Conservation (phyloP, 1,140 invertebrate genomes). For the Nixonia krombeini region DNA sequence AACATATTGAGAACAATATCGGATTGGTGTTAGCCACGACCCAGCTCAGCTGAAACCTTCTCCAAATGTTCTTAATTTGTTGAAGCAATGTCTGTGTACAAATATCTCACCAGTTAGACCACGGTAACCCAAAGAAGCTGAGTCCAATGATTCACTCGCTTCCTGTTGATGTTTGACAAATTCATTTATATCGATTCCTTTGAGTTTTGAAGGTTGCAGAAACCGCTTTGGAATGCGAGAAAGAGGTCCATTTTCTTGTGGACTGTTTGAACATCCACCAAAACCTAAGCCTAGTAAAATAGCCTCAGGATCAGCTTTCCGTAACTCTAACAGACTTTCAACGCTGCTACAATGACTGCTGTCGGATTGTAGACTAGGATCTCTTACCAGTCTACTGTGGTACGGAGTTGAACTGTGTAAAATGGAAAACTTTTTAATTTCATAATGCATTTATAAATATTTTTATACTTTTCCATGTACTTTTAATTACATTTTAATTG, state of each 20-base stretch:
- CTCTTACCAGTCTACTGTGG: slow-evolving; percentile 65
- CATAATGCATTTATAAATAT: slow-evolving; percentile 10
- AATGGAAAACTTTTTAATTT: neutral
- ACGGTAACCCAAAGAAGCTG: slow-evolving; percentile 76
- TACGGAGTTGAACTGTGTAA: slow-evolving; percentile 16
- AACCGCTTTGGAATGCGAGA: slow-evolving; percentile 79
- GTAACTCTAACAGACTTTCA: slow-evolving; percentile 80
- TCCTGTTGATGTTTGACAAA: slow-evolving; percentile 76
- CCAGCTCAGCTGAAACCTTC: neutral
- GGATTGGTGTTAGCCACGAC: slow-evolving; percentile 19
- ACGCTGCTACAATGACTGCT: slow-evolving; percentile 82
- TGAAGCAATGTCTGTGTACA: neutral
- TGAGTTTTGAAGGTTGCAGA: slow-evolving; percentile 75
- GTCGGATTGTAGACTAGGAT: slow-evolving; percentile 79
- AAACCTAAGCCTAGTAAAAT: slow-evolving; percentile 81
- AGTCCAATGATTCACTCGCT: slow-evolving; percentile 74
- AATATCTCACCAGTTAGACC: slow-evolving; percentile 73
- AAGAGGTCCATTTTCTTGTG: slow-evolving; percentile 71
- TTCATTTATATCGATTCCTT: slow-evolving; percentile 75
- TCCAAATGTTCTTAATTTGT: neutral
- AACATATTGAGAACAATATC: slow-evolving; percentile 11
- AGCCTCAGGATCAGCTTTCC: slow-evolving; percentile 83
- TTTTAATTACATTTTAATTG: neutral
- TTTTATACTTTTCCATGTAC: slow-evolving; percentile 4
- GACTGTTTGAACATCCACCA: slow-evolving; percentile 59